Base-by-base conservation (phyloP, 2,888 invertebrate genomes). In the Microplitis manilae region DNA sequence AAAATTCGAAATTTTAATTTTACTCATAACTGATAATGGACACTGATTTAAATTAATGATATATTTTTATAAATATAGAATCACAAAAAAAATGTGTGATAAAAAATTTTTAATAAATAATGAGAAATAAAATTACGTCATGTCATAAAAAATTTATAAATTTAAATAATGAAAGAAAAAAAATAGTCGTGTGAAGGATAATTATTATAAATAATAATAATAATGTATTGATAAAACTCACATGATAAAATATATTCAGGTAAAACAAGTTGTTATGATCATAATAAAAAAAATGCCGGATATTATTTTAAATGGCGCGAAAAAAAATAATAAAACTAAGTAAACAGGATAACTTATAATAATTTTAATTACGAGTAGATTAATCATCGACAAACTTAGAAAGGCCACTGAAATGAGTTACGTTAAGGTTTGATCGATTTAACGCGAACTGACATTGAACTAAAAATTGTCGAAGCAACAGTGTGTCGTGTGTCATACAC, bases 381-480 rank as follows among this genome's bases (percentile, higher is more conserved):
- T 5, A 50, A 50, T 13, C 2, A 13, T 13, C 9, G 6, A 61
- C 8, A 39, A 17, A 59, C 13, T 50, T 64, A 69, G 8, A 39
- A 60, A 69, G 77, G 15, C 50, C 65, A 73, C 17, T 5, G 4
- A 50, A 68, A 59, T n/a, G 68, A 68, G 68, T 73, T 50, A 30
- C 61, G 59, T 41, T 62, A 59, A 64, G 17, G 62, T 61, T 71
- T n/a, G 38, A 72, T 40, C 15, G 59, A 50, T 62, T 76, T 73
- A 70, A 67, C 65, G 20, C 76, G 65, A 15, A 62, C 73, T 75
- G 77, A 76, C 75, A 75, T 74, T 65, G 73, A 78, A 77, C 50
- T 61, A 72, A 77, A 78, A 81, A 72, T 78, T 79, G 73, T 68
- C 76, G 81, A 82, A 81, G 81, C 82, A 82, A 82, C 82, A 80